These are phyloP conservation scores for Ciconia stormi DNA, from an alignment of 2,113 vertebrate genomes.

Conservation along the genomic window DNA sequence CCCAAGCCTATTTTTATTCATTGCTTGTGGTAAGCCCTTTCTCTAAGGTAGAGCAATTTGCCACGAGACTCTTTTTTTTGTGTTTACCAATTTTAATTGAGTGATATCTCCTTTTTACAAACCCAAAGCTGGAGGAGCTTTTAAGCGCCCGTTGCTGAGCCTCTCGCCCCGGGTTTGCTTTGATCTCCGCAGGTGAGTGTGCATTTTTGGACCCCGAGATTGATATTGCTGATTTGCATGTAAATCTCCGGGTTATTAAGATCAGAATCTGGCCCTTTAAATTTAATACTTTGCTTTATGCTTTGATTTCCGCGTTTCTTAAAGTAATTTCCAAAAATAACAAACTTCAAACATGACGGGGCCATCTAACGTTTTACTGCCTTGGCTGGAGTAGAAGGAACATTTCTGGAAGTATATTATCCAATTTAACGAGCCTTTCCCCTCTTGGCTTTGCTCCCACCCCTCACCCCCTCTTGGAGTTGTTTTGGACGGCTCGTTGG, in stretches of 20 bases:
- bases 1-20: slow-evolving; percentile 61
- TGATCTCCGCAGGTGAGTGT: slow-evolving; percentile 38
- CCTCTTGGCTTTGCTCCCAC: slow-evolving; percentile 29
- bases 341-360: slow-evolving; percentile 62
- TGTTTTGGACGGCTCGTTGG: slow-evolving; percentile 50
- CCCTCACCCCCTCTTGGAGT: slow-evolving; percentile 8
- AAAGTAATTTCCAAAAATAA: slow-evolving; percentile 67
- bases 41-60: slow-evolving; percentile 63
- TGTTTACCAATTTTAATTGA: slow-evolving; percentile 28
- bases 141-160: background rate
- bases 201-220: slow-evolving; percentile 6
- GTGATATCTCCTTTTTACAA: background rate
- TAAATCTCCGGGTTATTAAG: slow-evolving; percentile 49
- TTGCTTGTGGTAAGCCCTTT: slow-evolving; percentile 60
- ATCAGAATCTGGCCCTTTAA: slow-evolving; percentile 64
- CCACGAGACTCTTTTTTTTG: background rate
- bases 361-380: slow-evolving; percentile 55
- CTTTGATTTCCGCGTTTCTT: slow-evolving; percentile 64
- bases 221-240: slow-evolving; percentile 37
- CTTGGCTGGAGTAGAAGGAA: slow-evolving; percentile 58
- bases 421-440: slow-evolving; percentile 55
- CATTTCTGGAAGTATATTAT: slow-evolving; percentile 61
- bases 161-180: background rate
- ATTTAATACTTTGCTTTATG: slow-evolving; percentile 49
- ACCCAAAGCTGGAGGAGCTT: slow-evolving; percentile 16